A percentile compares a stretch with the other conserved stretches of the same genome.
Conservation (phyloP, 2,113 vertebrate genomes). For the Saimiri boliviensis region DNA sequence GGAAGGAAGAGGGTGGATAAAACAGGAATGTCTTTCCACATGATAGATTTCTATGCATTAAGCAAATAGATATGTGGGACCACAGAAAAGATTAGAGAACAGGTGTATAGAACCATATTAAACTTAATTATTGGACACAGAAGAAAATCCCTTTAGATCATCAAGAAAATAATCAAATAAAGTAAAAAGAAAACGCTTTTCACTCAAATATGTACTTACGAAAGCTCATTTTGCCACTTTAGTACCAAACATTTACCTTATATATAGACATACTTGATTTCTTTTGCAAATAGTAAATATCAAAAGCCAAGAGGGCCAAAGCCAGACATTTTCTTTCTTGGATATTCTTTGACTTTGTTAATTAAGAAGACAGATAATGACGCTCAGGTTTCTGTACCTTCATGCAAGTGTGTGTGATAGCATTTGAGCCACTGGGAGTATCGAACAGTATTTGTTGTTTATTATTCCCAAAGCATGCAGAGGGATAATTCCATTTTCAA, state of each 20-base stretch:
- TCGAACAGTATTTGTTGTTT: conserved; percentile 49
- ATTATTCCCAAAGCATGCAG: conserved; percentile 46
- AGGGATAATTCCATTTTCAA: conserved; percentile 73
- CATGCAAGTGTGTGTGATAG: conserved; percentile 36
- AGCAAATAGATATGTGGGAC: conserved; percentile 6
- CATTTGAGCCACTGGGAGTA: conserved; percentile 42
- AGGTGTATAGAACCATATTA: conserved; percentile 45
- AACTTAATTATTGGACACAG: conserved; percentile 56
- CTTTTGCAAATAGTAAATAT: conserved; percentile 76
- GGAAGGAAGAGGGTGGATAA: neutral
- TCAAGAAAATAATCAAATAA: conserved; percentile 58
- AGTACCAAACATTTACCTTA: conserved; percentile 67
- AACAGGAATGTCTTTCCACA: neutral
- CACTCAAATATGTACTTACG: conserved; percentile 53
- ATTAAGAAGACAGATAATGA: conserved; percentile 69
- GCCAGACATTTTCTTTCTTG: conserved; percentile 51
- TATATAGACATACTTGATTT: conserved; percentile 78
- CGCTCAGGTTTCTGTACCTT: conserved; percentile 53
- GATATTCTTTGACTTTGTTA: conserved; percentile 65
- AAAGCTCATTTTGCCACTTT: conserved; percentile 65
- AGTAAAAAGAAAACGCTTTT: conserved; percentile 58
- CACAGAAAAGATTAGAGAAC: neutral
- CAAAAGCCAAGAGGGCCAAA: conserved; percentile 67
- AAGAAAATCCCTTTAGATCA: conserved; percentile 58
- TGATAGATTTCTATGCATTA: neutral